Evolutionary conservation across 2,113 vertebrate genomes (phyloP), one percentile per base, ranked within the genome.

Genomic region (Paradoxurus hermaphroditus): DNA sequence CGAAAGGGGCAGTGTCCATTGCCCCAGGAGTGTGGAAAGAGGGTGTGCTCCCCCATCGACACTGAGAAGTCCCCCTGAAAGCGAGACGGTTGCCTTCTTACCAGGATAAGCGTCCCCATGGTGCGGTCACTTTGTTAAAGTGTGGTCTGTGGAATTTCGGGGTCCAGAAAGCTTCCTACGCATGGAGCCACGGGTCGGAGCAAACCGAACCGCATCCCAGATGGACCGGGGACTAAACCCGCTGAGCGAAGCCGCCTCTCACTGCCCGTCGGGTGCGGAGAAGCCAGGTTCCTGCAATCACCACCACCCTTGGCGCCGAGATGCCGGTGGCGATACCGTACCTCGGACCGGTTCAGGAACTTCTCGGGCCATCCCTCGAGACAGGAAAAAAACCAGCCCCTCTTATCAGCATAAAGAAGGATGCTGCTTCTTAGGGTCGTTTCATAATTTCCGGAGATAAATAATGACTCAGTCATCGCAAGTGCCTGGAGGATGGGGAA

Each of bases 1-100:
- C 34, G 15, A 9, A n/a, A 44, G 23, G 12, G 1, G 5, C 4
- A 0, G 72, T 1, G 3, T 14, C 72, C 25, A 1, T 8, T 8
- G 7, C 1, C 72, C 39, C 23, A 3, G 36, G 41, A 27, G 70
- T 5, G 7, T 59, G 56, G 21, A 25, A 23, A 14, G 39, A 21
- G 23, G 25, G 70, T 7, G 39, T 29, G 13, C 39, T 3, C 6
- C 2, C 5, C 56, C 23, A 7, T 51, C 39, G 19, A 25, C 18
- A 7, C 1, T 46, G 25, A 81, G 3, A 23, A 13, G 9, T 59
- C 21, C 59, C 51, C 56, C 9, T 15, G 46, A 82, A 49, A 77
- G 39, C 87, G 56, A 9, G 36, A 67, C 3, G 4, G 0, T 8
- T 87, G 77, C 23, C 11, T 8, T 83, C 41, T 41, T 31, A 12